Evolutionary conservation across 1,140 invertebrate genomes (phyloP), one percentile per base, ranked within the genome.

Genomic region (Cataglyphis hispanica): DNA sequence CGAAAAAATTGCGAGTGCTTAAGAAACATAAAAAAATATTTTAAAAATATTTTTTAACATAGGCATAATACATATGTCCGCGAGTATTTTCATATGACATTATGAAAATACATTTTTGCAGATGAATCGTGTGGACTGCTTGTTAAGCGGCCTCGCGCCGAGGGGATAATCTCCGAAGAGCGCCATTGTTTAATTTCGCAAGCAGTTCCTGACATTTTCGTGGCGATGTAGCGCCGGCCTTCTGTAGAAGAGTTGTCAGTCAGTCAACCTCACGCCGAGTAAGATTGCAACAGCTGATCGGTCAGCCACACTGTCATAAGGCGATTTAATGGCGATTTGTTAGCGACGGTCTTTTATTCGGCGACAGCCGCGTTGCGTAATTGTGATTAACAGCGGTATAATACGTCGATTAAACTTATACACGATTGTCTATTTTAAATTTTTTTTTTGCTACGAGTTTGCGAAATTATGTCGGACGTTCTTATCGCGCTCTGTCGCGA

Each of bases 201-300:
- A 93, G 53, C 87, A 70, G 66, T 77, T 80, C 90, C 89, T 93
- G 92, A 93, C 93, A 93, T 94, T 93, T 92, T 92, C 92, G 89
- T 92, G 80, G 86, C 85, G 63, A 84, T 53, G 50, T 83, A 85
- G 81, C 84, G 85, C 88, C 89, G 89, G 91, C 86, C 90, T 93
- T 91, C 92, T 93, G 92, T 93, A 77, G 83, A 81, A 77, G 83
- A 81, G 86, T 87, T 87, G 88, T 90, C 87, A 89, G 85, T 84
- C 85, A 60, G 46, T 87, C 87, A 84, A 72, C 25, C 78, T 84
- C 72, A 78, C 77, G 53, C 70, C 43, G 50, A 69, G 69, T 46
- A 61, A 87, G 78, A 83, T 93, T 93, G 87, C 91, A 89, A 91
- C 90, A 93, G 74, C 77, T 84, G 89, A 91, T 90, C 89, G 92